Conservation (phyloP, 2,888 invertebrate genomes). For the Drosophila nigricruria region DNA sequence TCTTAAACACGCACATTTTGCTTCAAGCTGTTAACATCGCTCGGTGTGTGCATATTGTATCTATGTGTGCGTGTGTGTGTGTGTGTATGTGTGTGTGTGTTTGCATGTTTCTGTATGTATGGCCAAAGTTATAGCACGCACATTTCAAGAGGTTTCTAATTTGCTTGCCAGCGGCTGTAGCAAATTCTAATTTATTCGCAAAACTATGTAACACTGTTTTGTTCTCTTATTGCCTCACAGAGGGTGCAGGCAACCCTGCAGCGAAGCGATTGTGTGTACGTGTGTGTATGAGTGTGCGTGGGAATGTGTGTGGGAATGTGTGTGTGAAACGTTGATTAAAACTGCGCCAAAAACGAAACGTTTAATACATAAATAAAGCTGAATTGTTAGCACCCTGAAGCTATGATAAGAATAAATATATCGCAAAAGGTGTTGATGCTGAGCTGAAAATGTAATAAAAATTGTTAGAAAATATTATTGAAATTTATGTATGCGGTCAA, state of each 20-base stretch:
- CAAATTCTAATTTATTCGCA: conserved; percentile 78
- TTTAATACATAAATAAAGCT: conserved; percentile 49
- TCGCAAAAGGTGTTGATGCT: conserved; percentile 24
- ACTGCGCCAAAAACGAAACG: conserved; percentile 38
- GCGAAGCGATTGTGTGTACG: conserved; percentile 11
- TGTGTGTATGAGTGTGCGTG: conserved; percentile 11
- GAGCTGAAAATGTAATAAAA: conserved; percentile 8
- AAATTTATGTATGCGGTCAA: background rate
- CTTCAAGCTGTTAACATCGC: conserved; percentile 4
- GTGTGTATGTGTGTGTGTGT: conserved; percentile 20
- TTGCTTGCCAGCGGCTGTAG: conserved; percentile 65
- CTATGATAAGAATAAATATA: conserved; percentile 23
- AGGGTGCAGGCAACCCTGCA: conserved; percentile 22
- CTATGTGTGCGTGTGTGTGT: conserved; percentile 16
- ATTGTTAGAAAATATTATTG: background rate
- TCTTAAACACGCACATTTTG: conserved; percentile 40
- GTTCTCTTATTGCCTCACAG: conserved; percentile 16
- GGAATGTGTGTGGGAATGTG: conserved; percentile 8
- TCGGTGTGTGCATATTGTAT: conserved; percentile 14
- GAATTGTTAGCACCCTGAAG: conserved; percentile 27
- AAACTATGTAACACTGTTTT: conserved; percentile 63
- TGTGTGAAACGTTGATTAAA: conserved; percentile 52
- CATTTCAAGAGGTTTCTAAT: conserved; percentile 75
- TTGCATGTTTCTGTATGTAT: conserved; percentile 20
- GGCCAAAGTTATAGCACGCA: conserved; percentile 65